Evolutionary conservation across 2,113 vertebrate species (phyloP).

Genomic region (Hipposideros armiger): DNA sequence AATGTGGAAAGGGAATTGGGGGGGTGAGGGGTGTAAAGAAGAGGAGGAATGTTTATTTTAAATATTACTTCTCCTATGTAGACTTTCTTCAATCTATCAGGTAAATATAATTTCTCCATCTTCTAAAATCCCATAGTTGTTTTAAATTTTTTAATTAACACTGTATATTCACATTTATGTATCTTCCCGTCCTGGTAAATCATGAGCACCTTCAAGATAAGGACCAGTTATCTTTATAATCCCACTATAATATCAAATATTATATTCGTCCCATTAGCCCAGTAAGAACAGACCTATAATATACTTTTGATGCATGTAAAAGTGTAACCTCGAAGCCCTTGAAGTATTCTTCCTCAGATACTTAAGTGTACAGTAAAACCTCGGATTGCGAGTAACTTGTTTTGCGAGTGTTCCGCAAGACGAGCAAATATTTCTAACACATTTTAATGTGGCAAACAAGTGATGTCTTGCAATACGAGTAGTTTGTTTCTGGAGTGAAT

Average conservation of each 20-base stretch:
- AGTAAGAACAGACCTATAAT: neutral
- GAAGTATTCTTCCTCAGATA: neutral
- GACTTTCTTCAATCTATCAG: neutral
- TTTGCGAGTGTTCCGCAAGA: too few relatives aligned
- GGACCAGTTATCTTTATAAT: neutral
- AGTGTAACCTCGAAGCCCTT: neutral
- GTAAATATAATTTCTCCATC: neutral
- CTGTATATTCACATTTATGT: neutral
- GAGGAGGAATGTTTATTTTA: neutral
- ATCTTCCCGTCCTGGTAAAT: neutral
- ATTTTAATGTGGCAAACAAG: too few relatives aligned
- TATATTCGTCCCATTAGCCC: neutral
- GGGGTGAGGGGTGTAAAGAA: neutral
- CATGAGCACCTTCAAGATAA: neutral
- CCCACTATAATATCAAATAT: neutral
- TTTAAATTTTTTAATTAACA: neutral
- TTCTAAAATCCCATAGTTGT: neutral
- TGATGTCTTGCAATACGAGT: too few relatives aligned
- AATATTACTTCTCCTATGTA: neutral
- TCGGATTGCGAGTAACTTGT: too few relatives aligned
- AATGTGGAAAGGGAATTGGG: neutral
- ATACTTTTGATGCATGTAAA: neutral
- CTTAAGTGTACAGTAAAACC: neutral
- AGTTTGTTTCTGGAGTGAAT: too few relatives aligned
- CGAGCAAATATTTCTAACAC: too few relatives aligned